Percentiles rank a stretch among this genome's conserved stretches.
phyloP scores from a whole-genome alignment of 2,113 vertebrate genomes.

The Corythoichthys intestinalis region DNA sequence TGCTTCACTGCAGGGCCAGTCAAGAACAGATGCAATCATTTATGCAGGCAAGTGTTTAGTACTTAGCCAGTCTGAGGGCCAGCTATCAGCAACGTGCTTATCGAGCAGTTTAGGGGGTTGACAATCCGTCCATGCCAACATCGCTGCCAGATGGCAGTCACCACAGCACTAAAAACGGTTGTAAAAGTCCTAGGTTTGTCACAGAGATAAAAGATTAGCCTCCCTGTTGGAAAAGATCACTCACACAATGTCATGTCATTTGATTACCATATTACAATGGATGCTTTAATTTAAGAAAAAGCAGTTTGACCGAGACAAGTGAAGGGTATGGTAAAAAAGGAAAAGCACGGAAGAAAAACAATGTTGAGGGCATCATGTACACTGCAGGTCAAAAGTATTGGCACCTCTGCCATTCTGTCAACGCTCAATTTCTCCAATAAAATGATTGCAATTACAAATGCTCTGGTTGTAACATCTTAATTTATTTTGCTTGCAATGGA shows the following conservation, averaged over 20 bases:
- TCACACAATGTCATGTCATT: constrained; percentile 33
- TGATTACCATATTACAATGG: background rate
- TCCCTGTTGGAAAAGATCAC: constrained; percentile 34
- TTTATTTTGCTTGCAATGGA: too few relatives aligned
- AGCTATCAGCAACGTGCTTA: constrained; percentile 52
- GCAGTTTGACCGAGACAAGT: background rate
- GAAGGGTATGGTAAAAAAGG: background rate
- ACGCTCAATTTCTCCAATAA: too few relatives aligned
- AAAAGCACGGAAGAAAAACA: background rate
- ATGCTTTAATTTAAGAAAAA: background rate
- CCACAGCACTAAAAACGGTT: constrained; percentile 42
- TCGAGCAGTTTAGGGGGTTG: constrained; percentile 51
- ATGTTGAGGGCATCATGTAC: background rate
- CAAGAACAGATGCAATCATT: constrained; percentile 63
- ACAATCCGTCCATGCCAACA: constrained; percentile 38
- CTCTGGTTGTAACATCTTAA: too few relatives aligned
- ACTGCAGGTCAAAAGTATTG: too few relatives aligned
- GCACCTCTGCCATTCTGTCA: too few relatives aligned
- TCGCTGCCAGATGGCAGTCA: constrained; percentile 56
- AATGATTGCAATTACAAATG: too few relatives aligned
- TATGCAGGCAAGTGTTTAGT: constrained; percentile 62
- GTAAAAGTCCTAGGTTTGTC: constrained; percentile 52
- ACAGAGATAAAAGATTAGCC: constrained; percentile 48
- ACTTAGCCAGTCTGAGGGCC: constrained; percentile 58
- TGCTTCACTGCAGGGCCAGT: constrained; percentile 38